Conservation (phyloP, 2,888 invertebrate species). For the Apotomis turbidana region DNA sequence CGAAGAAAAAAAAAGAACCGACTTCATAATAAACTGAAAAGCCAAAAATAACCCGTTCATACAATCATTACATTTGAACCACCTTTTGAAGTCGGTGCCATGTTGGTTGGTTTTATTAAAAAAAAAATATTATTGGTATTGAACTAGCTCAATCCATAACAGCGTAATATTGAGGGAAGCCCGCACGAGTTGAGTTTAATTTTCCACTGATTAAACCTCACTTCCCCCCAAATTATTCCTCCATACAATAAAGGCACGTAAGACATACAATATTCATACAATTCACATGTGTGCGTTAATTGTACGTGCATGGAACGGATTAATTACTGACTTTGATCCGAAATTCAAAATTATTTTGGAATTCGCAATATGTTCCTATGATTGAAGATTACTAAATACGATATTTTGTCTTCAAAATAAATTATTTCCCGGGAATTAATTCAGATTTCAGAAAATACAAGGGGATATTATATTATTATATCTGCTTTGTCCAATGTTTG, state of each 20-base stretch:
- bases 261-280: slow-evolving; percentile 19
- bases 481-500: too few relatives aligned
- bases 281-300: slow-evolving; percentile 15
- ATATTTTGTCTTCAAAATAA: too few relatives aligned
- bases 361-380: background rate
- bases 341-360: background rate
- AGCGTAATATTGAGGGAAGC: background rate
- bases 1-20: too few relatives aligned
- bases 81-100: too few relatives aligned
- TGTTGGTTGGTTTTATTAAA: too few relatives aligned
- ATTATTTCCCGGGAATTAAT: too few relatives aligned
- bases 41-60: too few relatives aligned
- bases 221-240: slow-evolving; percentile 27
- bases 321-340: slow-evolving; percentile 15
- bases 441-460: too few relatives aligned
- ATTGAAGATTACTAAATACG: background rate
- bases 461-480: too few relatives aligned
- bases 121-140: background rate
- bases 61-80: too few relatives aligned
- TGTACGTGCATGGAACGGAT: slow-evolving; percentile 1
- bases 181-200: slow-evolving; percentile 15
- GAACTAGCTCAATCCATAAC: background rate
- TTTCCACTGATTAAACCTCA: slow-evolving; percentile 29
- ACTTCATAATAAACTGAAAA: too few relatives aligned
- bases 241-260: background rate